Evolutionary conservation across 2,888 invertebrate species (phyloP).

Genomic region (Spatulosminthurus flaviceps): DNA sequence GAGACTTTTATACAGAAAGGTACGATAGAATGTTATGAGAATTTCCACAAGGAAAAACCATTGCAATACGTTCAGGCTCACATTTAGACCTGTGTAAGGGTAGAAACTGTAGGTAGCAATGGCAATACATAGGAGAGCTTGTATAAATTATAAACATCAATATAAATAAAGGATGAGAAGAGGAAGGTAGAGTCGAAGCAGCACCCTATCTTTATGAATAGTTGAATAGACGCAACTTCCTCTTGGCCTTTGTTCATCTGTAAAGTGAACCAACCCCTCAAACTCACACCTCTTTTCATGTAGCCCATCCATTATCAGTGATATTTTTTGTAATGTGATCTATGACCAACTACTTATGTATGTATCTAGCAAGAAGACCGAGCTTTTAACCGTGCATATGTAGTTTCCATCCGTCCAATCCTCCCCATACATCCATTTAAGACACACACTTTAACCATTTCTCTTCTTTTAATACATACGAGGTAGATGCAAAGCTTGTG

Average conservation of each 20-base stretch:
- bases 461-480: background rate
- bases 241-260: constrained; percentile 35
- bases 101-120: background rate
- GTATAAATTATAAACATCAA: constrained; percentile 25
- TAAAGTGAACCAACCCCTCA: constrained; percentile 36
- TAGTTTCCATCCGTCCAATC: background rate
- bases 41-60: no score
- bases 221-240: constrained; percentile 41
- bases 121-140: background rate
- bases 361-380: background rate
- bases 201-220: constrained; percentile 43
- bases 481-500: constrained; percentile 5
- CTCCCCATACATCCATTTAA: background rate
- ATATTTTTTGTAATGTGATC: constrained; percentile 43
- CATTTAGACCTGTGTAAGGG: no score
- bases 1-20: no score
- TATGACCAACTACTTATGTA: constrained; percentile 1
- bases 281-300: constrained; percentile 43
- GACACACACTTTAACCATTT: background rate
- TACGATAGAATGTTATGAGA: no score
- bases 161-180: constrained; percentile 25
- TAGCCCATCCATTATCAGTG: constrained; percentile 44
- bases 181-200: constrained; percentile 20
- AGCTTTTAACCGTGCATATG: background rate
- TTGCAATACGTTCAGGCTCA: no score